These are phyloP conservation scores for Ptyas mucosa DNA, from an alignment of 2,113 vertebrate species.

Conservation along the genomic window DNA sequence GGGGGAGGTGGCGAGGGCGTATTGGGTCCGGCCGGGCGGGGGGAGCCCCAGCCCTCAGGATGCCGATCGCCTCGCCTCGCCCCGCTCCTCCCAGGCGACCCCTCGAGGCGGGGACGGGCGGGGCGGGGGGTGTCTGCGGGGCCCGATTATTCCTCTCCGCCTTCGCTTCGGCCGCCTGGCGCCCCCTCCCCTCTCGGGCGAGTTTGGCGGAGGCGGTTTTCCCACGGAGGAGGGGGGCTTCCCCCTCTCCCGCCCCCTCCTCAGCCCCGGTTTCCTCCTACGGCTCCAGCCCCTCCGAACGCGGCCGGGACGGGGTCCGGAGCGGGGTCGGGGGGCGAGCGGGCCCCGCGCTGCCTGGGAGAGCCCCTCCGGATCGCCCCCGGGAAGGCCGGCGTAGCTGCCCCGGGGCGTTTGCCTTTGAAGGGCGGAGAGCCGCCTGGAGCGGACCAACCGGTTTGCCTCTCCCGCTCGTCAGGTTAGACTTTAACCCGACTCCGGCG, in stretches of 20 bases:
- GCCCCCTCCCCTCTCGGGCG: no score
- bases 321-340: no score
- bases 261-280: not conserved
- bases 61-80: no score
- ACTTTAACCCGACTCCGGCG: not conserved
- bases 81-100: no score
- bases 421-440: not conserved
- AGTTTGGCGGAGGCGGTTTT: not conserved
- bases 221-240: not conserved
- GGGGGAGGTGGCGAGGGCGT: no score
- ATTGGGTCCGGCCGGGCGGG: no score
- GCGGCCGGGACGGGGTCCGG: no score
- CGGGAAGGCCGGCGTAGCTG: not conserved
- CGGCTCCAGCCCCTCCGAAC: not conserved
- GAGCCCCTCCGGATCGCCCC: no score
- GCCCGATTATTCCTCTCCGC: no score
- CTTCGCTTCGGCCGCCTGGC: no score
- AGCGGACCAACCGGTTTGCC: not conserved
- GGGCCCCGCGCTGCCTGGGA: not conserved
- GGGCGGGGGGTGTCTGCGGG: no score
- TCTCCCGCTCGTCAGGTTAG: not conserved
- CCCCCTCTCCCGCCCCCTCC: not conserved
- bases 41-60: not conserved
- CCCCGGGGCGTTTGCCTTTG: not conserved
- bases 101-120: not conserved